phyloP scores from a whole-genome alignment of 2,113 vertebrate species.

The Datnioides undecimradiatus region DNA sequence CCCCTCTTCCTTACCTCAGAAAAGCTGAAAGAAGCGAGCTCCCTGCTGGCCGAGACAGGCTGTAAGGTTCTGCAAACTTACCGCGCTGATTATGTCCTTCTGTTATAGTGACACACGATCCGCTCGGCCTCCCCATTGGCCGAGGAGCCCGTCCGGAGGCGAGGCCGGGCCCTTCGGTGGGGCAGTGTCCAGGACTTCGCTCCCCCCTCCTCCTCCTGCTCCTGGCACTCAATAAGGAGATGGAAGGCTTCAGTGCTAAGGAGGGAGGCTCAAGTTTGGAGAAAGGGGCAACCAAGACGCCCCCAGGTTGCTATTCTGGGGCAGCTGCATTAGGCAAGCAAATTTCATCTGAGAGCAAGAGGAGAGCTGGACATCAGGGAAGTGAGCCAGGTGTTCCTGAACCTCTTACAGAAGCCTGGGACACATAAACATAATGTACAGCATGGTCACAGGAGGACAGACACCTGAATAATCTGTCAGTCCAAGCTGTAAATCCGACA shows the following conservation, averaged over 20 bases:
- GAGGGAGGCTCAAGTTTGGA: slow-evolving; percentile 82
- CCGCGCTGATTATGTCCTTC: slow-evolving; percentile 82
- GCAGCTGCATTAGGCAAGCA: slow-evolving; percentile 80
- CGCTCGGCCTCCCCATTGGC: slow-evolving; percentile 85
- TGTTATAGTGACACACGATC: slow-evolving; percentile 96
- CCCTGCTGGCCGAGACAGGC: slow-evolving; percentile 84
- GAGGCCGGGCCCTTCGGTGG: slow-evolving; percentile 34
- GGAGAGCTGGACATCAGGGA: slow-evolving; percentile 46
- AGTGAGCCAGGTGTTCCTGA: slow-evolving; percentile 53
- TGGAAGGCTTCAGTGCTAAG: slow-evolving; percentile 72
- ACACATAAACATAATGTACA: slow-evolving; percentile 39
- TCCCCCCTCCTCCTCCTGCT: slow-evolving; percentile 23
- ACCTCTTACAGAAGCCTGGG: slow-evolving; percentile 15
- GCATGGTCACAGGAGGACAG: slow-evolving; percentile 2
- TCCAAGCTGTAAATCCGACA: not conserved
- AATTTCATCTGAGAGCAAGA: slow-evolving; percentile 66
- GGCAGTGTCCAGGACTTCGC: slow-evolving; percentile 72
- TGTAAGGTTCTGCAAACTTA: slow-evolving; percentile 85
- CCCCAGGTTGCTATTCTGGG: slow-evolving; percentile 90
- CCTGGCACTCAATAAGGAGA: slow-evolving; percentile 87
- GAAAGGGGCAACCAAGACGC: slow-evolving; percentile 69
- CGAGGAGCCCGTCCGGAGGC: slow-evolving; percentile 33
- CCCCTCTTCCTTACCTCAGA: slow-evolving; percentile 87
- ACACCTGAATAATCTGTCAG: not conserved
- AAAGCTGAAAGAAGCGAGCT: slow-evolving; percentile 86